Evolutionary conservation across 2,113 vertebrate genomes (phyloP), one percentile per base, ranked within the genome.

Genomic region (Vulpes ferrilata): DNA sequence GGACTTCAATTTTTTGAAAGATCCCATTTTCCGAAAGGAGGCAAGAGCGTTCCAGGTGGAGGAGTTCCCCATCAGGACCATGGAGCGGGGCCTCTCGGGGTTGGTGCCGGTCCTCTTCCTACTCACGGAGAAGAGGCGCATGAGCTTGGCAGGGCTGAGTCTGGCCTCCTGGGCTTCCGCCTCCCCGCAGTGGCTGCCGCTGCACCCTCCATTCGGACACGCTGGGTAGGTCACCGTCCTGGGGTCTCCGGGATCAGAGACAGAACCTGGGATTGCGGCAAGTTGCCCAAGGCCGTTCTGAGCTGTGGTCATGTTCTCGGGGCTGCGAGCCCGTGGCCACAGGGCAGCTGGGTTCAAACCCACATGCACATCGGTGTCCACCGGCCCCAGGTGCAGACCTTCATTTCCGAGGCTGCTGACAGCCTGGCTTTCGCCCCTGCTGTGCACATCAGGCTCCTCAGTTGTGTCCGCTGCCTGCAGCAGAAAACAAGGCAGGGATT

Each of bases 1-100:
- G 3, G 99, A 99, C 93, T 99, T 99, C 9, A 99, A 85, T 95
- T 99, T 99, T 98, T 99, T 99, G 95, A 99, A 99, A 9, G 98
- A 98, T 25, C 99, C 99, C 99, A 99, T 99, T 94, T 99, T 99
- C 60, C 98, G 99, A 53, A 99, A 98, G 79, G 99, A 99, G 84
- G 99, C 98, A 38, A 99, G 98, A n/a, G 99, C 99, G 25, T 99
- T 98, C 99, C 99, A 99, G 0, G 99, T 98, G 74, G 99, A 99
- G 0, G 99, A 97, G 88, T 53, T 98, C 48, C 99, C 98, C 98
- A 98, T 96, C 92, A 99, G 97, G 90, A 99, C 97, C 67, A 98
- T 85, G 1, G 99, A 98, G 76, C 96, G 98, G 55, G 99, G 98
- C 96, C 98, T 96, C 38, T 99, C 99, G 0, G 98, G 48, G 59